phyloP scores from a whole-genome alignment of 1,140 invertebrate genomes.

The Neocloeon triangulifer region DNA sequence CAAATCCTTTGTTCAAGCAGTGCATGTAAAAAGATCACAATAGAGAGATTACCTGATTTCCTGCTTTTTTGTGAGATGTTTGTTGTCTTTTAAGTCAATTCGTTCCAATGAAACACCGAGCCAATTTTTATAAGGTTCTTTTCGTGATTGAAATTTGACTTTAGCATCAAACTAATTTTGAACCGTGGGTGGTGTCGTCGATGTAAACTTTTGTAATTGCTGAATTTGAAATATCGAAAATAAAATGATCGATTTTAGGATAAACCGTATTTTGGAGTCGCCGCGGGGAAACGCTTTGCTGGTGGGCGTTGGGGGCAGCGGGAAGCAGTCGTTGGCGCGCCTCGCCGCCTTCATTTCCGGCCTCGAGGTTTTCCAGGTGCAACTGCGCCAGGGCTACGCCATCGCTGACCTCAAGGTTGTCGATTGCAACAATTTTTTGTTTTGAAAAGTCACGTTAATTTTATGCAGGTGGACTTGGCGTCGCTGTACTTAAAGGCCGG shows the following conservation, averaged over 20 bases:
- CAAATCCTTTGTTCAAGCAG: too few relatives aligned
- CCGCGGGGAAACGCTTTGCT: constrained; percentile 78
- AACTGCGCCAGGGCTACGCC: constrained; percentile 69
- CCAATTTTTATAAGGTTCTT: too few relatives aligned
- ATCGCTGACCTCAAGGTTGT: constrained; percentile 53
- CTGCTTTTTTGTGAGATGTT: too few relatives aligned
- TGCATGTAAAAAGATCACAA: too few relatives aligned
- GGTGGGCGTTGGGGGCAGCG: constrained; percentile 83
- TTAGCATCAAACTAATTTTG: too few relatives aligned
- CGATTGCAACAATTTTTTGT: not conserved
- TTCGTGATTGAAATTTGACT: too few relatives aligned
- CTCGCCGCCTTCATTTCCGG: constrained; percentile 72
- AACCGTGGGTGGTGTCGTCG: too few relatives aligned
- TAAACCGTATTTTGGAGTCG: constrained; percentile 78
- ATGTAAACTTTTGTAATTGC: too few relatives aligned
- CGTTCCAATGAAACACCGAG: too few relatives aligned
- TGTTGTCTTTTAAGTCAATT: too few relatives aligned
- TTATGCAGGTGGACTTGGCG: constrained; percentile 38
- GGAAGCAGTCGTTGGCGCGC: constrained; percentile 76
- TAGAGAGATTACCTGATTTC: too few relatives aligned
- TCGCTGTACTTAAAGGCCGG: constrained; percentile 70
- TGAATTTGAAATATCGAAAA: too few relatives aligned
- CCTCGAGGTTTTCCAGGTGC: constrained; percentile 79
- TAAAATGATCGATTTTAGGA: constrained; percentile 25
- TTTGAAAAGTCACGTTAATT: constrained; percentile 2